Base-by-base conservation (phyloP, 2,888 invertebrate species). In the Tenthredo scrophulariae region DNA sequence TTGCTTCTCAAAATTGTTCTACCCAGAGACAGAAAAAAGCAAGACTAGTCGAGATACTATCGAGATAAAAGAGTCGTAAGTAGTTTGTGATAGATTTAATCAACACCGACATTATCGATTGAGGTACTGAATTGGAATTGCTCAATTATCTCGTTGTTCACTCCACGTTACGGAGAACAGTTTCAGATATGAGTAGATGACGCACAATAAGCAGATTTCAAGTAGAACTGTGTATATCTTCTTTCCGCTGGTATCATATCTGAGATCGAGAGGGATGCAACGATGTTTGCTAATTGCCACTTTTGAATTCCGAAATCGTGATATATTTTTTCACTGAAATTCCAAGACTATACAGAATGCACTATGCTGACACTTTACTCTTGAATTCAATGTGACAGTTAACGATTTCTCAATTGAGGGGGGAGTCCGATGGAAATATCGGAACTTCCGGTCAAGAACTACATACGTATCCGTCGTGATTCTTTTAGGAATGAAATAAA, bases 21-120 rank as follows among this genome's bases (percentile, higher is more conserved):
- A 97, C 94, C 99, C 99, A 0, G 99, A 99, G 94, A 97, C 97
- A 0, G 97, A 97, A 90, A 94, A 96, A 85, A 96, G 97, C 0
- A 94, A 95, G 87, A 97, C 98, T 0, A 96, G 96, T 0, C 95
- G 96, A 0, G 96, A 97, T 62, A 97, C 97, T 86, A 96, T 99
- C 84, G 94, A 96, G 88, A 94, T 97, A 4, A 95, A 96, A 54
- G 94, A 95, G 92, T 96, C 96, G 97, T 97, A 93, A 94, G 95
- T 92, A 86, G 2, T 46, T 43, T 15, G 18, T 29, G n/a, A 26
- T 15, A 33, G 7, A 67, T 67, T 33, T 67, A 33, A 33, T 67
- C 29, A 67, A 33, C 67, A 33, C 18, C 7, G 9, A 22, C 7
- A 58, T 22, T 7, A 6, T 22, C 2, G 2, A 58, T 58, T 22